phyloP scores from a whole-genome alignment of 2,113 vertebrate genomes.

The human region GRCh38 chrX:11658501-11659000 shows the following conservation, averaged over 20 bases:
- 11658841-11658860: not conserved
- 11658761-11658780: not conserved
- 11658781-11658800: not conserved
- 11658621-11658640: not conserved
- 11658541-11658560: not conserved
- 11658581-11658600: conserved; percentile 16
- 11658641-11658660: not conserved
- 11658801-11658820: not conserved
- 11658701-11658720: not conserved
- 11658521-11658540: conserved; percentile 13
- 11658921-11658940: no score
- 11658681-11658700: not conserved
- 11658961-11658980: not conserved
- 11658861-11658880: not conserved
- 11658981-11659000: not conserved
- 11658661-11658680: not conserved
- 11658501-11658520: not conserved
- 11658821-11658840: not conserved
- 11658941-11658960: not conserved
- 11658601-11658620: not conserved
- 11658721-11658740: not conserved
- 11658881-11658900: not conserved
- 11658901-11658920: not conserved
- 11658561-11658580: conserved; percentile 25
- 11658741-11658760: not conserved